A percentile compares a stretch with the other conserved stretches of the same genome.
Evolutionary conservation across 2,888 invertebrate species (phyloP).

Genomic region (Cataglyphis livida): DNA sequence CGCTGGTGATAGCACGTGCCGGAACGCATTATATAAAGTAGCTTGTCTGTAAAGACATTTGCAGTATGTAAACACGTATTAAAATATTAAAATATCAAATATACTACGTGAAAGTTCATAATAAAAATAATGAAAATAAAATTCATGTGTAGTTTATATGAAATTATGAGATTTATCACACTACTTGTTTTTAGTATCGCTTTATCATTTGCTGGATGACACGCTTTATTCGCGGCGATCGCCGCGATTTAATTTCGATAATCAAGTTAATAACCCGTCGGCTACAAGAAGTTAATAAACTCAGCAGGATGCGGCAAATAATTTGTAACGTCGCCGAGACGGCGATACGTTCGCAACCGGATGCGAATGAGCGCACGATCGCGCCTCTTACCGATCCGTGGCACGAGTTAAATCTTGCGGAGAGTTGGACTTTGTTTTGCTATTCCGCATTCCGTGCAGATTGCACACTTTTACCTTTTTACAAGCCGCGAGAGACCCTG

Average conservation of each 20-base stretch:
- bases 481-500: neutral
- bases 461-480: conserved; percentile 66
- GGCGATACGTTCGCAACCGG: conserved; percentile 49
- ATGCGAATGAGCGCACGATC: conserved; percentile 37
- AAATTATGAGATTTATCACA: no score
- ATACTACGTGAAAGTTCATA: neutral
- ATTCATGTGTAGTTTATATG: neutral
- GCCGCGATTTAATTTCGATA: conserved; percentile 21
- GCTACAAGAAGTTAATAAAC: conserved; percentile 36
- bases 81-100: neutral
- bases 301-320: conserved; percentile 27
- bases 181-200: neutral
- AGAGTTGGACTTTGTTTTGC: conserved; percentile 60
- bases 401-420: conserved; percentile 56
- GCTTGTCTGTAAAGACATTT: neutral
- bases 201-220: neutral
- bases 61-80: neutral
- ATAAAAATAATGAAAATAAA: neutral
- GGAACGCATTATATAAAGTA: conserved; percentile 17
- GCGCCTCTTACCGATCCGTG: conserved; percentile 56
- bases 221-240: neutral
- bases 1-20: conserved; percentile 67
- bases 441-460: conserved; percentile 75
- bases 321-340: conserved; percentile 38
- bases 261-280: neutral